These are phyloP conservation scores for Eupelmus urozonus DNA, from an alignment of 2,888 invertebrate species.

Conservation along the genomic window DNA sequence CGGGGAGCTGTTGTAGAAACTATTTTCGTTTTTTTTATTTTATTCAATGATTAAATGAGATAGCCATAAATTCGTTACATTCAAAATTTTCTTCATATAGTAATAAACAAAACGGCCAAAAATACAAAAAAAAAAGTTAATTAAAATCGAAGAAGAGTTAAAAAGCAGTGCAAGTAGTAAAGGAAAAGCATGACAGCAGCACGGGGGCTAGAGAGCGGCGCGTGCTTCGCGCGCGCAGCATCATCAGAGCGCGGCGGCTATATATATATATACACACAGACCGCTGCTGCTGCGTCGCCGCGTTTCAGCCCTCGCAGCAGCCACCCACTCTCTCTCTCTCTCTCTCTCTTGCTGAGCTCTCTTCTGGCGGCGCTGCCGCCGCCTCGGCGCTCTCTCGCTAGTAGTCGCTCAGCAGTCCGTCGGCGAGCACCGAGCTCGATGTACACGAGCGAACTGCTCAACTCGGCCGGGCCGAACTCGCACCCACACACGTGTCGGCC, in stretches of 20 bases:
- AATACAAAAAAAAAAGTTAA: too few species aligned
- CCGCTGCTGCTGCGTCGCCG: conserved; percentile 37
- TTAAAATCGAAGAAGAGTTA: too few species aligned
- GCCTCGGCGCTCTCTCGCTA: neutral
- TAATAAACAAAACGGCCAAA: too few species aligned
- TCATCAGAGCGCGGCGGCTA: neutral
- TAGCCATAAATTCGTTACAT: too few species aligned
- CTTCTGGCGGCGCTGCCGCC: neutral
- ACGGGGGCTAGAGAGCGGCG: neutral
- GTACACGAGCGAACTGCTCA: neutral
- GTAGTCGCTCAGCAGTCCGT: conserved; percentile 35
- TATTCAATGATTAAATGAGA: too few species aligned
- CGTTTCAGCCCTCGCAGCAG: conserved; percentile 28
- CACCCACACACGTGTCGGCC: neutral
- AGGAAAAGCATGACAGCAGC: neutral
- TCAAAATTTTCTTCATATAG: too few species aligned
- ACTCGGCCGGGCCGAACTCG: neutral
- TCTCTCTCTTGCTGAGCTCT: neutral
- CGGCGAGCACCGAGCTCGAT: conserved; percentile 50
- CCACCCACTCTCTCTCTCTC: conserved; percentile 22
- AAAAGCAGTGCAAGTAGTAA: neutral
- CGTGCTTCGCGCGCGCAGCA: neutral
- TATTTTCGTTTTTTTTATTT: too few species aligned
- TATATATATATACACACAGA: too few species aligned
- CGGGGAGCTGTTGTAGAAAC: too few species aligned